Evolutionary conservation across 2,797 vertebrate species (phyloP).

Genomic region (Onychomys arenicola): DNA sequence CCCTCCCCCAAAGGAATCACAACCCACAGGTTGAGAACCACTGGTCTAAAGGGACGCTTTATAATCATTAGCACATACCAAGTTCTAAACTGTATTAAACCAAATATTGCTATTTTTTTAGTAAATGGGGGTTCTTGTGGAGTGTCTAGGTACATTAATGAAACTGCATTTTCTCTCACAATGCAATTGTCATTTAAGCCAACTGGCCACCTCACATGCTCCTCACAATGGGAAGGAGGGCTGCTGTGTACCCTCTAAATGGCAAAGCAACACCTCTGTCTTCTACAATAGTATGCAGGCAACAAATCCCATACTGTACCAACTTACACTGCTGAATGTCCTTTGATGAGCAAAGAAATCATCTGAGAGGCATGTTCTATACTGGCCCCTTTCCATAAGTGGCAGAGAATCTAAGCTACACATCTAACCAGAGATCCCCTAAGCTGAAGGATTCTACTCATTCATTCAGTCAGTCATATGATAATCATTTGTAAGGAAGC

Average conservation of each 20-base stretch:
- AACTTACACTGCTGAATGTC: neutral
- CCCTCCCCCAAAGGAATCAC: neutral
- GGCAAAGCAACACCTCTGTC: no score
- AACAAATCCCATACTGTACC: neutral
- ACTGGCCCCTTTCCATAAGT: neutral
- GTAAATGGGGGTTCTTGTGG: neutral
- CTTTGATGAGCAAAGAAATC: neutral
- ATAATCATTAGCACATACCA: neutral
- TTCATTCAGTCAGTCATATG: neutral
- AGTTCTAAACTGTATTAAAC: slow-evolving; percentile 18
- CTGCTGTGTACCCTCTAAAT: neutral
- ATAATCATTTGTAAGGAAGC: neutral
- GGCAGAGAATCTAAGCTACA: neutral
- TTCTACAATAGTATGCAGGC: neutral
- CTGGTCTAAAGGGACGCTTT: neutral
- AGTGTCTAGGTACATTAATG: slow-evolving; percentile 5
- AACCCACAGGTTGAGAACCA: neutral
- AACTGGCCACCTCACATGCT: neutral
- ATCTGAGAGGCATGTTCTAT: neutral
- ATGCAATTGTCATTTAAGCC: neutral
- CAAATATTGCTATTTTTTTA: neutral
- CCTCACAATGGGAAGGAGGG: neutral
- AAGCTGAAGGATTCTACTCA: neutral
- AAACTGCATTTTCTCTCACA: slow-evolving; percentile 46
- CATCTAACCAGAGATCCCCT: neutral